Evolutionary conservation across 1,140 invertebrate genomes (phyloP), one percentile per base, ranked within the genome.

Genomic region (Elymnias hypermnestra): DNA sequence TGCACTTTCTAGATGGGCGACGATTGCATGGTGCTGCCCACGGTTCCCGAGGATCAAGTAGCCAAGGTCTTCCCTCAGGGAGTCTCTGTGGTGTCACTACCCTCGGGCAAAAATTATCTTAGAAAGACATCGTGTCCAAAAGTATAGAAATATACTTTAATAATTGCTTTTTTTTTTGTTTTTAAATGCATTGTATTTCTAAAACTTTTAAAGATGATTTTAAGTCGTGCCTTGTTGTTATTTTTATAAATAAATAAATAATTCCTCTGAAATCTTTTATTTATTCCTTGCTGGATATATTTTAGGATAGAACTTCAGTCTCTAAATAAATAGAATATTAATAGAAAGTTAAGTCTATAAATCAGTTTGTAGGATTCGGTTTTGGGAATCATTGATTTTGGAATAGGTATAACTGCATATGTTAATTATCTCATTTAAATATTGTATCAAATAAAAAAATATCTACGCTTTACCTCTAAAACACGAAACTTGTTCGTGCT

Each of bases 21-120:
- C 6, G 87, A 92, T 6, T 95, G 95, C 50, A 97, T 98, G 95
- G 91, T 98, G 28, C 72, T 95, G 29, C 96, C 96, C 4, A 90
- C 88, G 2, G 76, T 97, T 0, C 87, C 89, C 3, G 83, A 90
- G 0, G 91, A 92, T 5, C 92, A 96, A 58, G 87, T 92, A 0
- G 72, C 86, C 0, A 84, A 84, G 23, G 64, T 92, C 5, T 97
- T 95, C 70, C 92, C 93, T 0, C 83, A 90, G 12, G 91, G 91
- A 12, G 78, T 91, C 1, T 89, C 90, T n/a, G 88, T 88, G 7
- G 64, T 92, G 3, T 72, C 86, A 6, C 69, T 97, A 38, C 95
- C 95, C 6, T 97, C 95, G 0, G 93, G 94, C 22, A 95, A 94
- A 74, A 62, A 78, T 3, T 97, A 97, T 67, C 70, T 97, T 12